Evolutionary conservation across 64 coral and sea anemone genomes (phyloP).

Genomic region (Anthopleura sola): DNA sequence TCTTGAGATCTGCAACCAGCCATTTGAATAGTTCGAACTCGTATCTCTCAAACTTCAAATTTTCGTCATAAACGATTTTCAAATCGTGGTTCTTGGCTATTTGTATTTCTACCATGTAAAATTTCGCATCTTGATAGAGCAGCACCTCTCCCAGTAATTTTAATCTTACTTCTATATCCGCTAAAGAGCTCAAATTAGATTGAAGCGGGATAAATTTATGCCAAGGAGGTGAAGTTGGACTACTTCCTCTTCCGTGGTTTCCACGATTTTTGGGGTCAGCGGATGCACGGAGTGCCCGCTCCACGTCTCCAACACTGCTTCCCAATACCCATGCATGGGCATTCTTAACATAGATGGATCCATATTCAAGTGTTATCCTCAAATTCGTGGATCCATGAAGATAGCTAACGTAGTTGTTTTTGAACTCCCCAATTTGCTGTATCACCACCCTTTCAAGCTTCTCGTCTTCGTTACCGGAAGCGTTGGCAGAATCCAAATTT

Average conservation of each 20-base stretch:
- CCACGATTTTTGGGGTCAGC: conserved; percentile 1
- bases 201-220: not conserved
- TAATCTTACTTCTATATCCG: not conserved
- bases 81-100: conserved; percentile 40
- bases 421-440: conserved; percentile 18
- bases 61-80: conserved; percentile 27
- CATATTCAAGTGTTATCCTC: conserved; percentile 48
- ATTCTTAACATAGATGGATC: conserved; percentile 65
- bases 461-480: not conserved
- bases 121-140: not conserved
- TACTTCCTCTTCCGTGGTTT: not conserved
- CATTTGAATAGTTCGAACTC: conserved; percentile 73
- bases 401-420: conserved; percentile 20
- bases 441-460: conserved; percentile 10
- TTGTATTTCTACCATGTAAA: conserved; percentile 59
- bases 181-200: not conserved
- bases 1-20: conserved; percentile 60
- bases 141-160: not conserved
- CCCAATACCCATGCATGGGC: not conserved
- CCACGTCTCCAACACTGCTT: conserved; percentile 10
- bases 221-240: not conserved
- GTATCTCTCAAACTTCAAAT: conserved; percentile 51
- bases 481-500: not conserved
- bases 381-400: conserved; percentile 48
- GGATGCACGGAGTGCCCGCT: conserved; percentile 2